phyloP scores from a whole-genome alignment of 2,113 vertebrate genomes.

The Syrmaticus mikado region DNA sequence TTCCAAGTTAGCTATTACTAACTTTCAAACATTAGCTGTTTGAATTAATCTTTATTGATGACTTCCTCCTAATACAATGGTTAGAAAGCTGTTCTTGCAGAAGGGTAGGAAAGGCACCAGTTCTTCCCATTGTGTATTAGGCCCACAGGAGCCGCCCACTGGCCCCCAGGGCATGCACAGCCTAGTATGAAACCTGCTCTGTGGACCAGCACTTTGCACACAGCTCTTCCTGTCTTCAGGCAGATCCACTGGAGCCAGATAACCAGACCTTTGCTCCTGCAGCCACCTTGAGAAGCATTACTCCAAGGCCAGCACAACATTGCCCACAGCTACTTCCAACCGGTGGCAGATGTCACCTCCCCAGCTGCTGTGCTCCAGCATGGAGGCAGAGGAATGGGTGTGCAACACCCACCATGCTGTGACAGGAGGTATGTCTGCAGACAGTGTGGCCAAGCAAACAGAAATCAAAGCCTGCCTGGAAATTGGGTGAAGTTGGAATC shows the following conservation, averaged over 20 bases:
- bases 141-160: background rate
- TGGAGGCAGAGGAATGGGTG: fast-evolving
- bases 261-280: background rate
- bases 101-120: background rate
- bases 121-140: background rate
- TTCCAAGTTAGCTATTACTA: background rate
- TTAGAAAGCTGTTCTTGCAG: background rate
- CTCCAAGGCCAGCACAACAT: background rate
- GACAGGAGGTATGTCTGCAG: background rate
- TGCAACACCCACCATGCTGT: fast-evolving
- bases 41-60: background rate
- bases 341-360: background rate
- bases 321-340: background rate
- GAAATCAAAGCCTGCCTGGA: background rate
- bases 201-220: background rate
- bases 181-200: background rate
- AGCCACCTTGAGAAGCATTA: background rate
- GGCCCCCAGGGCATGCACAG: background rate
- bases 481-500: background rate
- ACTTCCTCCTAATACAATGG: too few relatives aligned
- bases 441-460: background rate
- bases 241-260: background rate
- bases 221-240: background rate
- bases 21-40: background rate
- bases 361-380: fast-evolving